A percentile compares a stretch with the other conserved stretches of the same genome.
These are phyloP conservation scores for Lindbergichthys nudifrons DNA, from an alignment of 2,797 vertebrate genomes.

Conservation along the genomic window DNA sequence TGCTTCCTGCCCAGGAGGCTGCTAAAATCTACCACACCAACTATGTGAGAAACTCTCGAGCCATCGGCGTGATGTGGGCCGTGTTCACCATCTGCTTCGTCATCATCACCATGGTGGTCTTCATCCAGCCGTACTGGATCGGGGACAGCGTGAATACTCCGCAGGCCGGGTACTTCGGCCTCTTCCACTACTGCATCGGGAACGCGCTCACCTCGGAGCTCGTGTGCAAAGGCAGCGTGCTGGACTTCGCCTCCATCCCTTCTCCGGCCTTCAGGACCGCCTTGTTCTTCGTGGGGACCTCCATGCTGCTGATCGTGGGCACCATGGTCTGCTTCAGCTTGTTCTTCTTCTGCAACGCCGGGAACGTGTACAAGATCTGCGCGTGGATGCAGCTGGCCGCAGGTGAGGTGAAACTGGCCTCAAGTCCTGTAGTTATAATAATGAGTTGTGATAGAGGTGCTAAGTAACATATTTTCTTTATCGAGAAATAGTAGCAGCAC, in stretches of 20 bases:
- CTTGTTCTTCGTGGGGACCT: slow-evolving; percentile 95
- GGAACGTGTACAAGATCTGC: slow-evolving; percentile 95
- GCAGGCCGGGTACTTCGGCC: slow-evolving; percentile 96
- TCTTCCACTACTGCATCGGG: slow-evolving; percentile 97
- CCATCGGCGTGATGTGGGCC: slow-evolving; percentile 95
- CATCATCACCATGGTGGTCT: slow-evolving; percentile 93
- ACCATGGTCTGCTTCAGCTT: slow-evolving; percentile 93
- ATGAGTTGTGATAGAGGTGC: too few relatives aligned
- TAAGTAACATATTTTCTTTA: too few relatives aligned
- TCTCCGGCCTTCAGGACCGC: slow-evolving; percentile 96
- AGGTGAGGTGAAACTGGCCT: slow-evolving; percentile 82
- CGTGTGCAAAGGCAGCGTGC: slow-evolving; percentile 91
- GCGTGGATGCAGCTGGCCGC: slow-evolving; percentile 97
- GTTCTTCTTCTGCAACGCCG: slow-evolving; percentile 95
- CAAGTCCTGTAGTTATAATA: not conserved
- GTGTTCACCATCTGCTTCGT: slow-evolving; percentile 95
- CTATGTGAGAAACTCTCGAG: slow-evolving; percentile 94
- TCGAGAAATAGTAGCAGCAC: too few relatives aligned
- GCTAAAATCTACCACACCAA: slow-evolving; percentile 98
- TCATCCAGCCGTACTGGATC: slow-evolving; percentile 98
- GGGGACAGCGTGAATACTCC: slow-evolving; percentile 96
- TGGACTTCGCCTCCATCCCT: slow-evolving; percentile 93
- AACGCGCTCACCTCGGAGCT: slow-evolving; percentile 95
- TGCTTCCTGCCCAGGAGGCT: slow-evolving; percentile 95
- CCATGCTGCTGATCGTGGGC: slow-evolving; percentile 94